Evolutionary conservation across 2,888 invertebrate species (phyloP), one percentile per base, ranked within the genome.

Genomic region (Clitarchus hookeri): DNA sequence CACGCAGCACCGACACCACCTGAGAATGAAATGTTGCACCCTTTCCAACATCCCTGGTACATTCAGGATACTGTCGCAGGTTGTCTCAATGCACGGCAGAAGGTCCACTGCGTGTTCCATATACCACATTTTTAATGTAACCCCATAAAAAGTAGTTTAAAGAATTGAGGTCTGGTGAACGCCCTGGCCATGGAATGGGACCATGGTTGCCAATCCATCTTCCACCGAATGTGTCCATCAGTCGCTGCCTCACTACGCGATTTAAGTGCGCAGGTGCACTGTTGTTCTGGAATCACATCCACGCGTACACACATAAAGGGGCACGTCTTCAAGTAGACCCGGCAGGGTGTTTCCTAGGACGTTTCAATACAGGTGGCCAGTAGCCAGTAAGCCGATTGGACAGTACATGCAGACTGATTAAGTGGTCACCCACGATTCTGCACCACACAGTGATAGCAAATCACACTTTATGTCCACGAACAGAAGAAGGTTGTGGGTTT

Each of bases 351-450:
- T 78, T 78, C 9, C 78, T 26, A 78, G 78, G 48, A 78, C 6
- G 78, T 78, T 16, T 9, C 26, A 8, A 78, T 78, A 78, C n/a
- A 78, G 9, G 8, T 78, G 78, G n/a, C n/a, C n/a, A n/a, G n/a
- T n/a, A n/a, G 78, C 78, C 78, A 78, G 78, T 78, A 8, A 78
- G 78, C 78, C 78, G 26, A 78, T 78, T 78, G 6, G 78, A 16
- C 26, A 25, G 19, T 9, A 26, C 78, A 16, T 11, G 78, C 26
- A 16, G 78, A 78, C 78, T 16, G 6, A 78, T 78, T 78, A 78
- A 78, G 78, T 26, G 13, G 19, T 78, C 78, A 78, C 78, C 78
- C 78, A 78, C 78, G 78, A 78, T 78, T 23, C 8, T 16, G 19
- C 78, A 78, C 78, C 78, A 16, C 78, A 78, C 78, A 78, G 6